phyloP scores from a whole-genome alignment of 30 jellyfish, hydroid and myxozoan genomes.

The Mastigias papua region DNA sequence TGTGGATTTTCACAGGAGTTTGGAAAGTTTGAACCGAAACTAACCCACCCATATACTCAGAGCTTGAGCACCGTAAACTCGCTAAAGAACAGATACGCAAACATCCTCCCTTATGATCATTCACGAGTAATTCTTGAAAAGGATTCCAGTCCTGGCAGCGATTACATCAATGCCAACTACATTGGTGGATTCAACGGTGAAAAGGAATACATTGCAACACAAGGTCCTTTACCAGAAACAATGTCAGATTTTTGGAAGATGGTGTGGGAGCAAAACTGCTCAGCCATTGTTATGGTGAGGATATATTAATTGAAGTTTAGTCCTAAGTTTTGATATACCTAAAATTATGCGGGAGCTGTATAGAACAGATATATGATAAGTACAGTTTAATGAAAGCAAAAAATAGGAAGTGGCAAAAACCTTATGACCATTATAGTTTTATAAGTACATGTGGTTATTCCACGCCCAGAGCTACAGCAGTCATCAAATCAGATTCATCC shows the following conservation, averaged over 20 bases:
- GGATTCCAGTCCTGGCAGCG: slow-evolving; percentile 72
- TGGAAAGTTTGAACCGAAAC: slow-evolving; percentile 67
- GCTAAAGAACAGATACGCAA: slow-evolving; percentile 81
- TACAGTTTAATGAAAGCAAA: too few relatives aligned
- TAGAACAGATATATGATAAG: too few relatives aligned
- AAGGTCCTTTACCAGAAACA: too few relatives aligned
- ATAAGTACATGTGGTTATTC: too few relatives aligned
- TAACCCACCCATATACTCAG: slow-evolving; percentile 61
- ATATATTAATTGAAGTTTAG: neutral
- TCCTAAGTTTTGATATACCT: too few relatives aligned
- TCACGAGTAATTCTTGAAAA: slow-evolving; percentile 74
- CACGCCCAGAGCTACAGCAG: too few relatives aligned
- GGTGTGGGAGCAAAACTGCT: too few relatives aligned
- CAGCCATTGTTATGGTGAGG: slow-evolving; percentile 86
- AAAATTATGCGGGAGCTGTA: too few relatives aligned
- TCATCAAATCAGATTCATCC: too few relatives aligned
- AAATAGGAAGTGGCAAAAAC: too few relatives aligned
- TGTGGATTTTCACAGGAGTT: slow-evolving; percentile 93
- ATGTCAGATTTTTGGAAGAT: too few relatives aligned
- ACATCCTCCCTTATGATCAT: slow-evolving; percentile 90
- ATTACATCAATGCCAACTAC: slow-evolving; percentile 88
- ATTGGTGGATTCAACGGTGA: slow-evolving; percentile 71
- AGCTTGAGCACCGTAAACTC: slow-evolving; percentile 61
- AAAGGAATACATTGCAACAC: slow-evolving; percentile 77
- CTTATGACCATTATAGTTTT: too few relatives aligned